phyloP scores from a whole-genome alignment of 2,113 vertebrate genomes.

The Conger conger region DNA sequence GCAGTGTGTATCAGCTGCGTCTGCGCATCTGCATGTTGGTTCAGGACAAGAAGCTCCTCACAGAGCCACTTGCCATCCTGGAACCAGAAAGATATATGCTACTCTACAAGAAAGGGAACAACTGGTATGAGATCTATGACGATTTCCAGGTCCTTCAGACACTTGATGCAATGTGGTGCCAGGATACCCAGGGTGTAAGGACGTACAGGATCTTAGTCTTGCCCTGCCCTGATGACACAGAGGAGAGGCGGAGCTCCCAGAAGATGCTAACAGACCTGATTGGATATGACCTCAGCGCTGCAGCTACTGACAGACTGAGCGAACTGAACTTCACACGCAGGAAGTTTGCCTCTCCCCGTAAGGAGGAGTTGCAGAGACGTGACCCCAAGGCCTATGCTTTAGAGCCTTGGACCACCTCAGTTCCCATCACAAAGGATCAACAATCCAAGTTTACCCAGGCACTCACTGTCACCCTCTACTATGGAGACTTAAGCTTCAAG shows the following conservation, averaged over 20 bases:
- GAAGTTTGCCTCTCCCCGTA: constrained; percentile 64
- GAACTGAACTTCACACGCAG: constrained; percentile 70
- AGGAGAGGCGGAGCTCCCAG: constrained; percentile 48
- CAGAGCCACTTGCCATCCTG: constrained; percentile 59
- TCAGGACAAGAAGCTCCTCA: constrained; percentile 47
- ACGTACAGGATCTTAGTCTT: constrained; percentile 53
- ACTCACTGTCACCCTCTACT: constrained; percentile 56
- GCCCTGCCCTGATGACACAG: constrained; percentile 40
- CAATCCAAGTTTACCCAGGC: constrained; percentile 44
- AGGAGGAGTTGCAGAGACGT: constrained; percentile 57
- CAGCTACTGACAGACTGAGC: constrained; percentile 53
- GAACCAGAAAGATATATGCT: constrained; percentile 65
- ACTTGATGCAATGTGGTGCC: constrained; percentile 61
- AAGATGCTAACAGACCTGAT: constrained; percentile 58
- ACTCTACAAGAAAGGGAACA: constrained; percentile 55
- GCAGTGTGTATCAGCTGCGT: constrained; percentile 67
- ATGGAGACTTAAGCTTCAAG: constrained; percentile 52
- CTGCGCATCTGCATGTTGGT: constrained; percentile 60
- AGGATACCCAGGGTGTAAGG: constrained; percentile 41
- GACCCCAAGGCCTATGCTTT: constrained; percentile 56
- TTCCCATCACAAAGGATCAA: constrained; percentile 53
- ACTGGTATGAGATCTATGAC: constrained; percentile 73
- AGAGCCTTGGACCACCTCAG: constrained; percentile 66
- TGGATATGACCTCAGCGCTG: constrained; percentile 61
- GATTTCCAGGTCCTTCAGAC: constrained; percentile 69